Conservation (phyloP, 2,888 invertebrate species). For the Drosophila fulvimacula region DNA sequence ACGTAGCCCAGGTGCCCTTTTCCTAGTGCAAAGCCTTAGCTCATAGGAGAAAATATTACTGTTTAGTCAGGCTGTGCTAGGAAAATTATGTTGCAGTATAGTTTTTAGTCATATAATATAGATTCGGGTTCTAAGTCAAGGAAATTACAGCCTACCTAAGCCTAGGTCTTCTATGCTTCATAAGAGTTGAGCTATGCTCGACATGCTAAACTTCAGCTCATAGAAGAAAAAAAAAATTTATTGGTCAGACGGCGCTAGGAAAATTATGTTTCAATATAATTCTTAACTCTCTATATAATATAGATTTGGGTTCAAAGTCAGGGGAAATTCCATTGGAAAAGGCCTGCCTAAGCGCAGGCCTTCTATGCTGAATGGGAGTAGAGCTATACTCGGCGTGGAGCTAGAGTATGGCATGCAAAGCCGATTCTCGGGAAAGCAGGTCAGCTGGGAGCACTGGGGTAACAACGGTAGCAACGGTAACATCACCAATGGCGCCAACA, state of each 20-base stretch:
- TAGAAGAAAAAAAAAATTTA: no score
- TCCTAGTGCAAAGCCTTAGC: not conserved
- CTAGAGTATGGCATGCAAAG: slow-evolving; percentile 24
- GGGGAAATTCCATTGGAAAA: no score
- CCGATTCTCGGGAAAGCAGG: slow-evolving; percentile 21
- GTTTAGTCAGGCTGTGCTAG: not conserved
- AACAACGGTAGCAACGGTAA: not conserved
- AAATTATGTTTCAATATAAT: not conserved
- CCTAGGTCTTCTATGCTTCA: no score
- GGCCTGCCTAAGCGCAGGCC: not conserved
- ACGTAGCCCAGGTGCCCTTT: slow-evolving; percentile 10
- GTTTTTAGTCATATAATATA: not conserved
- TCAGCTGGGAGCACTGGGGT: slow-evolving; percentile 10
- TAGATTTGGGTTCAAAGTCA: no score
- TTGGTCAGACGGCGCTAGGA: not conserved
- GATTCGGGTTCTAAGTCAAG: no score
- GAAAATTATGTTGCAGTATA: not conserved
- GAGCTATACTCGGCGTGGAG: not conserved
- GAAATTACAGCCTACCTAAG: no score
- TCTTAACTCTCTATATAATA: not conserved
- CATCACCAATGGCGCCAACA: slow-evolving; percentile 12
- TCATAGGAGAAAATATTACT: no score
- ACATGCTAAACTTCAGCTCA: not conserved
- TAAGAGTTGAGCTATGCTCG: no score
- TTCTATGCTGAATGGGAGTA: not conserved